These are phyloP conservation scores for Idaea aversata DNA, from an alignment of 2,888 invertebrate genomes.

Conservation along the genomic window DNA sequence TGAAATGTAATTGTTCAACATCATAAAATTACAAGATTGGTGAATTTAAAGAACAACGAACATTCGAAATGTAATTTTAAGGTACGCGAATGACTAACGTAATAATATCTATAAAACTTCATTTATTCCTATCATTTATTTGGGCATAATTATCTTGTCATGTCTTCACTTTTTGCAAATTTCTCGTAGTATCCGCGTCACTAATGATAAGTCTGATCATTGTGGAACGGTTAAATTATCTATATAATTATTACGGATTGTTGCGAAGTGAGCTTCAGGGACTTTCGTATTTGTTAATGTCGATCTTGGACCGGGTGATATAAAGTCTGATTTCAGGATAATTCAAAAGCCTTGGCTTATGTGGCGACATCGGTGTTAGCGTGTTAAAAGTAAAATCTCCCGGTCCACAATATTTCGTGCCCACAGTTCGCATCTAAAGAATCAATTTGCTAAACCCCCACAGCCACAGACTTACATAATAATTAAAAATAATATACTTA, in stretches of 20 bases:
- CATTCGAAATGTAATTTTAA: constrained; percentile 54
- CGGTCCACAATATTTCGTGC: not conserved
- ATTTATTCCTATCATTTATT: constrained; percentile 27
- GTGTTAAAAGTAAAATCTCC: no score
- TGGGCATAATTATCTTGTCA: constrained; percentile 14
- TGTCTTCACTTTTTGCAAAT: constrained; percentile 16
- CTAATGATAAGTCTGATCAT: constrained; percentile 19
- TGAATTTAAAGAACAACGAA: constrained; percentile 69
- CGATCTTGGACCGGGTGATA: not conserved
- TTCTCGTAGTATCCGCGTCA: constrained; percentile 22
- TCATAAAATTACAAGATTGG: constrained; percentile 38
- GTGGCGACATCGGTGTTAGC: no score
- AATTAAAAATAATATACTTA: constrained; percentile 32
- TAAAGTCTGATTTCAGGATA: not conserved
- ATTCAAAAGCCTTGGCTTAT: no score
- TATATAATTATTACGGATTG: not conserved
- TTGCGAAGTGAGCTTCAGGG: not conserved
- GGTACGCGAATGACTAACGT: constrained; percentile 28
- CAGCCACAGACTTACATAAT: constrained; percentile 15
- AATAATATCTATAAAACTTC: constrained; percentile 24
- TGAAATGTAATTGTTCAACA: constrained; percentile 10
- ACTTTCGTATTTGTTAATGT: not conserved
- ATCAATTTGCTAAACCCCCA: constrained; percentile 15
- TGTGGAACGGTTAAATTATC: constrained; percentile 4
- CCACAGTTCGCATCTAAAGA: constrained; percentile 4